Base-by-base conservation (phyloP, 64 coral and sea anemone genomes). In the Porites lutea region DNA sequence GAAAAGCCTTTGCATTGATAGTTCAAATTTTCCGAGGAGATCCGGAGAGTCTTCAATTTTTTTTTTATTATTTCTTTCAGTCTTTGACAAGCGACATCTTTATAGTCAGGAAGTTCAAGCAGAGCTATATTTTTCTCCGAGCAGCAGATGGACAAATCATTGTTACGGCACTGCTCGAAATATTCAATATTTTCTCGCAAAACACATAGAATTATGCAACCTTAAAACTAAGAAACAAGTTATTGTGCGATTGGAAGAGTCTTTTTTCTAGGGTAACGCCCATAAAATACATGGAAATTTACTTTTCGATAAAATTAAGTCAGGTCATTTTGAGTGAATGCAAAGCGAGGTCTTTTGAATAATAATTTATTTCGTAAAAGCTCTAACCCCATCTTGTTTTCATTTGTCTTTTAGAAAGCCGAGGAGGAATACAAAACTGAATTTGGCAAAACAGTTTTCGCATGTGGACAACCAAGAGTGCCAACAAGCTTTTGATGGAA, bases 391-490 rank as follows among this genome's bases (percentile, higher is more conserved):
- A 11, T 69, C 81, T 69, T 84, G 45, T 84, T 69, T 51, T 69
- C 63, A 23, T 84, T 84, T 69, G 18, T 84, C 46, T 9, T 13
- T 67, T 69, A 84, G 81, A 84, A 84, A 84, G 49, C 81, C 19
- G 81, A 84, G 53, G 79, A 83, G 79, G 81, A 84, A n/a, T 84
- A 68, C 19, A 84, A 84, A 84, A 84, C 16, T 18, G 81, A 84
- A 69, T 84, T 84, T 84, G 81, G 63, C 48, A 84, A 84, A 63
- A 84, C 81, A 19, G 81, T 84, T 84, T 84, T 68, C 62, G 47
- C 81, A 48, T 84, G 81, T 52, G 81, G 81, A 68, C 81, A 84
- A 43, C 81, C 81, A n/a, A 84, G 81, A 69, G 81, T 84, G 9
- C 61, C 81, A 0, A 53, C 81, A 13, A 51, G 62, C 18, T 84